phyloP scores from a whole-genome alignment of 2,797 vertebrate genomes.

The Gymnoscopelus microlampas region DNA sequence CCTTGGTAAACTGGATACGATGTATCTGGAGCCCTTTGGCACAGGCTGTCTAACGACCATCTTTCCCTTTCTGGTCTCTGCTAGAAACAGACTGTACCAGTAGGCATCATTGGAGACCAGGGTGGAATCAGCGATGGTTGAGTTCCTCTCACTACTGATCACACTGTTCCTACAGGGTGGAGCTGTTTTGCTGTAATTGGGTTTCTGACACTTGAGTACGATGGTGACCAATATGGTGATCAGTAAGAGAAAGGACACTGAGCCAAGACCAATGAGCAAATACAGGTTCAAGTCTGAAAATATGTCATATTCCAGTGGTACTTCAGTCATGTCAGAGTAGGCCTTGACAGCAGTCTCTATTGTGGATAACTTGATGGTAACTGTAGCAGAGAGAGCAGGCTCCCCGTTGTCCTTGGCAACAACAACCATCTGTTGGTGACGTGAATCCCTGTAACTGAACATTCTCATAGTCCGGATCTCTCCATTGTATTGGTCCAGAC shows the following conservation, averaged over 20 bases:
- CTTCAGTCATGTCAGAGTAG: constrained; percentile 23
- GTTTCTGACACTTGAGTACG: constrained; percentile 51
- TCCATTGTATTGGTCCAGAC: constrained; percentile 32
- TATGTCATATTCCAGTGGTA: constrained; percentile 26
- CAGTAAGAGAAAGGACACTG: constrained; percentile 13
- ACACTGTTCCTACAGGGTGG: constrained; percentile 44
- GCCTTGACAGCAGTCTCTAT: constrained; percentile 25
- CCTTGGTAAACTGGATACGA: constrained; percentile 31
- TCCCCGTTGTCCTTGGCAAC: constrained; percentile 38
- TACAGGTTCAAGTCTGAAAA: constrained; percentile 37
- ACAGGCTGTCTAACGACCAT: constrained; percentile 48
- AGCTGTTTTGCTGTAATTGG: constrained; percentile 18
- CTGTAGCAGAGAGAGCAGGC: constrained; percentile 39
- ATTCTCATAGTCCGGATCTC: constrained; percentile 34
- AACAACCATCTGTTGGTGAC: constrained; percentile 25
- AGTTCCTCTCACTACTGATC: constrained; percentile 47
- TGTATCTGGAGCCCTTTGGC: constrained; percentile 46
- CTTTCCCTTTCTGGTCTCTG: constrained; percentile 52
- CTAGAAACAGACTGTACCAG: constrained; percentile 45
- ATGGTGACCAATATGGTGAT: constrained; percentile 45
- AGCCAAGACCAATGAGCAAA: constrained; percentile 32
- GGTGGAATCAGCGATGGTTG: constrained; percentile 48
- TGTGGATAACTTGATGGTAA: constrained; percentile 37
- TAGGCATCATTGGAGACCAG: constrained; percentile 56
- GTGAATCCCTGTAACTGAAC: constrained; percentile 31